These are phyloP conservation scores for Prunella himalayana DNA, from an alignment of 2,113 vertebrate genomes.

Conservation along the genomic window DNA sequence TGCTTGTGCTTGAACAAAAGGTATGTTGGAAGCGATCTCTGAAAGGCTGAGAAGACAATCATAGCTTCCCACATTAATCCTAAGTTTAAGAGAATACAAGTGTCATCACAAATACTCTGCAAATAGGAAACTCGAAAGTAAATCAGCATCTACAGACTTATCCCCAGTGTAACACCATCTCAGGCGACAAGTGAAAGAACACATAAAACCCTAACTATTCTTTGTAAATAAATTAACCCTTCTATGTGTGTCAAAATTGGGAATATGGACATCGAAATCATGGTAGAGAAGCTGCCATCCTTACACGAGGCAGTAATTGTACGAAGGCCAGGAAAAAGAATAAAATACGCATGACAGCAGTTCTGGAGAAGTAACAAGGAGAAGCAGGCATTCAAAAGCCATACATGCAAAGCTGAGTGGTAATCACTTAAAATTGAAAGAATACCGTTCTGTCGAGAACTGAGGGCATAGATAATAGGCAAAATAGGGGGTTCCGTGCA, in stretches of 20 bases:
- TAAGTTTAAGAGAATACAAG: background rate
- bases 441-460: background rate
- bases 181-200: background rate
- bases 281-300: background rate
- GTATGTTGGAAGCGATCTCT: background rate
- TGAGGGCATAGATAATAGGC: background rate
- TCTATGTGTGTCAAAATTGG: background rate
- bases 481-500: background rate
- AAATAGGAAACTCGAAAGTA: background rate
- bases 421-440: background rate
- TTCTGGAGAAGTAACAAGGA: constrained; percentile 13
- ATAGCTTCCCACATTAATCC: background rate
- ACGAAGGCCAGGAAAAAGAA: background rate
- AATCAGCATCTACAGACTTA: background rate
- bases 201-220: background rate
- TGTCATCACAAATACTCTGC: background rate
- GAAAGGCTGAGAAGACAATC: background rate
- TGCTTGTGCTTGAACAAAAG: background rate
- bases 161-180: background rate
- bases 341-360: background rate
- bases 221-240: background rate
- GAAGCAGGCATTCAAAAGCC: background rate
- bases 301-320: background rate
- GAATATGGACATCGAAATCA: background rate
- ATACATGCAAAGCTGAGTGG: background rate